Conservation (phyloP, 2,113 vertebrate genomes). For the Mustelus asterias region DNA sequence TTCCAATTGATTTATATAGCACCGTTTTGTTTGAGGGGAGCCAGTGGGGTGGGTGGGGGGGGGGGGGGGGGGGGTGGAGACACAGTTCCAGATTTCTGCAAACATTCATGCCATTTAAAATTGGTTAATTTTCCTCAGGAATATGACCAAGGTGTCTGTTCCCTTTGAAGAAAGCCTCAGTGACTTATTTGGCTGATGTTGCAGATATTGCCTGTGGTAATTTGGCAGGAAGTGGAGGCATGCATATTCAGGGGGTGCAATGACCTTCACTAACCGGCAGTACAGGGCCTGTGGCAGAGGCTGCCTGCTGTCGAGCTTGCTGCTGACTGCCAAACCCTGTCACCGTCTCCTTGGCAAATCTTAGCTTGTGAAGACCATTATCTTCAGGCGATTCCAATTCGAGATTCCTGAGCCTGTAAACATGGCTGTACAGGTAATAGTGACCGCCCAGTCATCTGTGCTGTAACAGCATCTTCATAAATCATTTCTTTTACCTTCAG, state of each 20-base stretch:
- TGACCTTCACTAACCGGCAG: background rate
- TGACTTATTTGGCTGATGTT: background rate
- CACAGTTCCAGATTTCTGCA: too few species aligned
- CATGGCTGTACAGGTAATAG: background rate
- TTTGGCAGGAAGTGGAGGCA: background rate
- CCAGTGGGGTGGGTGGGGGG: too few species aligned
- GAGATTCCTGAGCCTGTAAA: background rate
- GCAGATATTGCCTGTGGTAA: background rate
- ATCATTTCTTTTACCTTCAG: background rate
- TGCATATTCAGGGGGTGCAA: background rate
- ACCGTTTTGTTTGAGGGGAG: too few species aligned
- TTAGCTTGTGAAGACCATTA: background rate
- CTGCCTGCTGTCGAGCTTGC: background rate
- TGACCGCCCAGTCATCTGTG: background rate
- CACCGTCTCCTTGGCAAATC: background rate
- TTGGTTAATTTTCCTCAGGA: background rate
- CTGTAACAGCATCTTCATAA: background rate
- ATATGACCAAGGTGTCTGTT: background rate
- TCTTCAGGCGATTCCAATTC: background rate
- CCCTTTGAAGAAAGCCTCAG: background rate
- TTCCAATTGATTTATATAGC: too few species aligned
- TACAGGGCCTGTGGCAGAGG: background rate
- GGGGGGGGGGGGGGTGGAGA: too few species aligned
- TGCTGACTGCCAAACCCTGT: background rate
- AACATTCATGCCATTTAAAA: background rate